Base-by-base conservation (phyloP, 2,113 vertebrate genomes). In the Elephas maximus region DNA sequence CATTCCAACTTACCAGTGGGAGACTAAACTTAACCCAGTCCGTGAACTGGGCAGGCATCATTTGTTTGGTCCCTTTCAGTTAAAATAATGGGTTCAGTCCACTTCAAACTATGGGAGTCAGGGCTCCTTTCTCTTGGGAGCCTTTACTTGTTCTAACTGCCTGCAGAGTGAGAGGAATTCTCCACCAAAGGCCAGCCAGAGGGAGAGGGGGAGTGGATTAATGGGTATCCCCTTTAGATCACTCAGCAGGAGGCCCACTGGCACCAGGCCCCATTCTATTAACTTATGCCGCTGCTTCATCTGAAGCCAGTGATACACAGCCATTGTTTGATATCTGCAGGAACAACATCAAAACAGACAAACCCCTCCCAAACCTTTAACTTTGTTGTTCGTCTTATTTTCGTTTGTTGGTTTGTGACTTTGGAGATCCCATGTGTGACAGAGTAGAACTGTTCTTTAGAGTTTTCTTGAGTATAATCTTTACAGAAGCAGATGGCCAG, bases 1-100 rank as follows among this genome's bases (percentile, higher is more conserved):
- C 65, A 93, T 41, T 87, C 18, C 28, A 89, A 62, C 26, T 89
- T 79, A 85, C 69, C 45, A 94, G 53, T 67, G 76, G 74, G 30
- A 95, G 76, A 84, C 69, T 62, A 80, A 89, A 79, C 65, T 91
- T 88, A 97, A 76, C 6, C 44, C 48, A 62, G 79, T 60, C 37
- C 78, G 63, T 37, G 28, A 95, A 85, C 81, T 92, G 60, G 28
- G 86, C 18, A 96, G 80, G 77, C 23, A 60, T 24, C 63, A 80
- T 41, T 53, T 95, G 41, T 90, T 63, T 85, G 30, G 51, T 18
- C 41, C 69, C 81, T 77, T 94, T 81, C 81, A 57, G 45, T 95
- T 94, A 73, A 93, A 94, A 88, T 10, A 71, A 45, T 48, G 53
- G 28, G 41, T 81, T 92, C 71, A 96, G 14, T 60, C 76, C 23